Conservation (phyloP, 2,113 vertebrate species). For the Guaruba guarouba region DNA sequence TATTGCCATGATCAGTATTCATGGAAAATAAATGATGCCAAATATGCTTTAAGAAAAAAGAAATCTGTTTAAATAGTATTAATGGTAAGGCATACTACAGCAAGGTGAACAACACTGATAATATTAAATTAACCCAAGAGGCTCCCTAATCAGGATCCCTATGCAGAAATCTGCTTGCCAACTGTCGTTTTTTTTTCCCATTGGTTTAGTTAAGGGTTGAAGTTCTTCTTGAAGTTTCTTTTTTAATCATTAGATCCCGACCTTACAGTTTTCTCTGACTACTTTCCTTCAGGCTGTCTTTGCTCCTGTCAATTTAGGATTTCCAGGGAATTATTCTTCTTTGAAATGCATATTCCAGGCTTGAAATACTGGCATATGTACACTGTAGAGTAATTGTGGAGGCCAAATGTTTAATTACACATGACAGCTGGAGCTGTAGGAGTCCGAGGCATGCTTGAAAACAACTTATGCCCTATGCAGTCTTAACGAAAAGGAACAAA, state of each 20-base stretch:
- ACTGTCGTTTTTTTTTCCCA: slow-evolving; percentile 83
- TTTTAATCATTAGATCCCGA: slow-evolving; percentile 92
- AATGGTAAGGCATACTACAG: slow-evolving; percentile 72
- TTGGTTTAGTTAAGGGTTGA: slow-evolving; percentile 86
- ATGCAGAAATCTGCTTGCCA: slow-evolving; percentile 81
- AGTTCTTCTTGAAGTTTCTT: slow-evolving; percentile 86
- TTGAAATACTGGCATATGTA: slow-evolving; percentile 92
- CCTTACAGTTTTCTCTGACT: slow-evolving; percentile 85
- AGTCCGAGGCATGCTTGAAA: slow-evolving; percentile 85
- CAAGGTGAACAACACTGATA: slow-evolving; percentile 83
- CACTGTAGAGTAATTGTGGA: slow-evolving; percentile 93
- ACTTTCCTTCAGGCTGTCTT: slow-evolving; percentile 86
- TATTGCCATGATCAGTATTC: slow-evolving; percentile 71
- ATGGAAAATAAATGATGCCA: slow-evolving; percentile 73
- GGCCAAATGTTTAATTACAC: slow-evolving; percentile 99
- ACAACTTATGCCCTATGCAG: slow-evolving; percentile 80
- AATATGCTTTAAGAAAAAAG: slow-evolving; percentile 74
- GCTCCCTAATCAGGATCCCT: slow-evolving; percentile 78
- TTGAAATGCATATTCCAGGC: slow-evolving; percentile 96
- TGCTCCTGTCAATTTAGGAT: slow-evolving; percentile 92
- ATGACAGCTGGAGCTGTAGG: slow-evolving; percentile 95
- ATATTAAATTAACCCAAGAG: slow-evolving; percentile 85
- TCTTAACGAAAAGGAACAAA: slow-evolving; percentile 77
- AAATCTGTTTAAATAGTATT: slow-evolving; percentile 77
- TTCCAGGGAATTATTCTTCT: slow-evolving; percentile 91